A percentile compares a stretch with the other conserved stretches of the same genome.
These are phyloP conservation scores for Rotaria magnacalcarata DNA, from an alignment of 2,888 invertebrate genomes.

Conservation along the genomic window DNA sequence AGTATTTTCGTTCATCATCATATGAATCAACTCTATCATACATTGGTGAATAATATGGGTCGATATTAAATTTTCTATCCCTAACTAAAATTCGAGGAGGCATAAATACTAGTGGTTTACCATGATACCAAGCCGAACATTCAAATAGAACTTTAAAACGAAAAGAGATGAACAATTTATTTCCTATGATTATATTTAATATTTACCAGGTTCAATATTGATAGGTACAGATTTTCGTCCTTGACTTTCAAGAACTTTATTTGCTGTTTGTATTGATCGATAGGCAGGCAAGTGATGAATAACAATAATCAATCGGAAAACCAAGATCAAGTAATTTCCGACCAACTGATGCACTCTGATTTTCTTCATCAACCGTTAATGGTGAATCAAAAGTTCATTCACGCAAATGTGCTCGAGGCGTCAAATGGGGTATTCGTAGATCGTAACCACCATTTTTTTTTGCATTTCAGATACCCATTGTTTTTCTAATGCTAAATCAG, in stretches of 20 bases:
- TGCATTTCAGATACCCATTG: not conserved
- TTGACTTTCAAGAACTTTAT: constrained; percentile 63
- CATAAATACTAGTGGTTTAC: not conserved
- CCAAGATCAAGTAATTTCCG: not conserved
- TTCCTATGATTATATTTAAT: too few species aligned
- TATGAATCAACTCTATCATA: not conserved
- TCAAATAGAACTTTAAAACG: not conserved
- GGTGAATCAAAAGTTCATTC: not conserved
- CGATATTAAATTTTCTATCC: not conserved
- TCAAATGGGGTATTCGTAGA: not conserved
- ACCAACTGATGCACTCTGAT: not conserved
- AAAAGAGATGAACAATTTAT: not conserved
- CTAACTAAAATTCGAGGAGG: not conserved
- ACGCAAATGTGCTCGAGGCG: not conserved
- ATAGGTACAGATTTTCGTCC: constrained; percentile 60
- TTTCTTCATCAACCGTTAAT: not conserved
- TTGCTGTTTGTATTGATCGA: constrained; percentile 79
- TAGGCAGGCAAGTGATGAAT: constrained; percentile 80
- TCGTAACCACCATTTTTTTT: not conserved
- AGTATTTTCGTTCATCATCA: not conserved
- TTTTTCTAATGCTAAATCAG: not conserved
- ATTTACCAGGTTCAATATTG: constrained; percentile 72
- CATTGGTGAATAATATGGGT: not conserved
- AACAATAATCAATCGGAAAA: constrained; percentile 54
- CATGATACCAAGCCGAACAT: not conserved